Percentiles rank a stretch among this genome's conserved stretches.
Evolutionary conservation across 2,113 vertebrate genomes (phyloP).

Genomic region (Pungitius pungitius): DNA sequence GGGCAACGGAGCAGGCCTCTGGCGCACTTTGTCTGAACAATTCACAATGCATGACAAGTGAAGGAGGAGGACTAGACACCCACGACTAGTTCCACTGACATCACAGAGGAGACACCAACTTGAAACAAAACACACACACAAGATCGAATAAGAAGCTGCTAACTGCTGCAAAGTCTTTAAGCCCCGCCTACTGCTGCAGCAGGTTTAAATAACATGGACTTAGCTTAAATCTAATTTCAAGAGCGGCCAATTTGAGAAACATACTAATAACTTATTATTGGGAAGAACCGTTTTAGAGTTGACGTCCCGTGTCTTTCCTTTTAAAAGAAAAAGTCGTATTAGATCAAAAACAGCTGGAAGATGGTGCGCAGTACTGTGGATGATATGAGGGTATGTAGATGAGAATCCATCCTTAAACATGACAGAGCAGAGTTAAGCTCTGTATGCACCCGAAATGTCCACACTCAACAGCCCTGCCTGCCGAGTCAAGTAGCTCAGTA

Average conservation of each 20-base stretch:
- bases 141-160: slow-evolving; percentile 9
- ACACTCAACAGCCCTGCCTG: not conserved
- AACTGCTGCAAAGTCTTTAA: not conserved
- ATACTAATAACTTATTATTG: not conserved
- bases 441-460: too few species aligned
- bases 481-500: not conserved
- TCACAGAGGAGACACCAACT: not conserved
- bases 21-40: slow-evolving; percentile 31
- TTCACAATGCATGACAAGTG: slow-evolving; percentile 27
- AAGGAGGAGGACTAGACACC: not conserved
- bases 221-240: not conserved
- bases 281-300: not conserved
- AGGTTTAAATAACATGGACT: not conserved
- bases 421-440: not conserved
- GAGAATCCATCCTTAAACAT: not conserved
- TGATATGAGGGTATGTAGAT: not conserved
- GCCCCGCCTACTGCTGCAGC: too few species aligned
- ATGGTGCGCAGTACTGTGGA: not conserved
- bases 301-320: not conserved
- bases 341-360: not conserved
- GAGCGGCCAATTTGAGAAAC: slow-evolving; percentile 11
- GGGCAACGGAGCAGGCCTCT: slow-evolving; percentile 9
- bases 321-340: not conserved
- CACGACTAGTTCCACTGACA: not conserved
- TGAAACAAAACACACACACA: not conserved